Evolutionary conservation across 2,888 invertebrate species (phyloP).

Genomic region (Troilus luridus): DNA sequence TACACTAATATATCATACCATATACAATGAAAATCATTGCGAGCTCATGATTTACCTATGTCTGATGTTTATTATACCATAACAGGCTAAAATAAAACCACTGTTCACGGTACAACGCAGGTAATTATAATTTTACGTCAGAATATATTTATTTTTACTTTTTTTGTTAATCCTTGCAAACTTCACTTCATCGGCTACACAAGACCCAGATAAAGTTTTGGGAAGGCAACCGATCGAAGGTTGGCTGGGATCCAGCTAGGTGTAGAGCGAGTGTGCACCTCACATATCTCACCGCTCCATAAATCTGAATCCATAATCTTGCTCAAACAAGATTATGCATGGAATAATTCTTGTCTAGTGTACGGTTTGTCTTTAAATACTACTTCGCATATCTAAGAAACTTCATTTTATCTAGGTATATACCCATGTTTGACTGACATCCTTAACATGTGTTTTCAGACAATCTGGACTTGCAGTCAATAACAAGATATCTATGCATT

Average conservation of each 20-base stretch:
- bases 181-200: neutral
- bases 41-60: no score
- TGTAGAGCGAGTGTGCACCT: neutral
- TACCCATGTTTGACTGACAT: no score
- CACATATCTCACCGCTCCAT: neutral
- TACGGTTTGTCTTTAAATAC: neutral
- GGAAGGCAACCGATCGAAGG: neutral
- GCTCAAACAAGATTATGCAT: neutral
- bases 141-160: no score
- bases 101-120: no score
- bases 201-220: neutral
- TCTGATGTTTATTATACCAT: no score
- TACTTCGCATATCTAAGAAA: neutral
- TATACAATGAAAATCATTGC: no score
- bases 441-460: no score
- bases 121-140: no score
- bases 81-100: no score
- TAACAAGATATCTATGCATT: no score
- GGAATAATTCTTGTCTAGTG: neutral
- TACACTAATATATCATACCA: no score
- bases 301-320: neutral
- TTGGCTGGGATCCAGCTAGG: neutral
- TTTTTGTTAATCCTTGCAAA: neutral
- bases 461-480: no score
- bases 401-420: neutral